Evolutionary conservation across 2,888 invertebrate species (phyloP).

Genomic region (Spodoptera picta): DNA sequence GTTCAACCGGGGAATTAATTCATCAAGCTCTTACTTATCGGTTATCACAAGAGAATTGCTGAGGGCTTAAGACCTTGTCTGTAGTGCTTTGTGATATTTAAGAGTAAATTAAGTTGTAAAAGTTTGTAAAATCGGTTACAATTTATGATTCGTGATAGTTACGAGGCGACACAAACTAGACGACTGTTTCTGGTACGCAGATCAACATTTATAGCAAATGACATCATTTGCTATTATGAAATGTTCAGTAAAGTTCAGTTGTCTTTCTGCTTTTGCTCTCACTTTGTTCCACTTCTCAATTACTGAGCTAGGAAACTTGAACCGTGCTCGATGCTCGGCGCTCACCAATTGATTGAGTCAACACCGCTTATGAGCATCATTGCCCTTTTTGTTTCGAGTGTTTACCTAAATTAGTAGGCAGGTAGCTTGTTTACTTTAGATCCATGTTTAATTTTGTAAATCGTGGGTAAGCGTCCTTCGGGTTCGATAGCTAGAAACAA

Average conservation of each 20-base stretch:
- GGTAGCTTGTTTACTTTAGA: slow-evolving; percentile 22
- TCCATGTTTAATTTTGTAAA: slow-evolving; percentile 13
- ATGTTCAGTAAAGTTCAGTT: not conserved
- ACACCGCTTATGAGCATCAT: slow-evolving; percentile 50
- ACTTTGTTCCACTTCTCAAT: slow-evolving; percentile 41
- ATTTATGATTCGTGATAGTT: no score
- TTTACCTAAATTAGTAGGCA: slow-evolving; percentile 47
- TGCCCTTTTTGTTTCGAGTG: slow-evolving; percentile 44
- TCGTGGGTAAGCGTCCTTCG: slow-evolving; percentile 1
- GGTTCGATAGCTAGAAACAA: slow-evolving; percentile 14
- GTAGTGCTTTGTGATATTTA: no score
- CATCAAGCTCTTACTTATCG: no score
- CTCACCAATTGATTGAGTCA: slow-evolving; percentile 50
- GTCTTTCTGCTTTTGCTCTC: slow-evolving; percentile 17
- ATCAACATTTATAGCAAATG: no score
- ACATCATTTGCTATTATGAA: no score
- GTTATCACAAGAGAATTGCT: no score
- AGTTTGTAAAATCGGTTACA: no score
- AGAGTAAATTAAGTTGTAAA: no score
- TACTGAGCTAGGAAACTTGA: slow-evolving; percentile 39
- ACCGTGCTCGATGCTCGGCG: slow-evolving; percentile 31
- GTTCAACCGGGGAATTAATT: no score
- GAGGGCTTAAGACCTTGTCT: no score
- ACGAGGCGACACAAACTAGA: no score
- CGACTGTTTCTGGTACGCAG: no score